Evolutionary conservation across 2,113 vertebrate species (phyloP).

Genomic region (Zootoca vivipara): DNA sequence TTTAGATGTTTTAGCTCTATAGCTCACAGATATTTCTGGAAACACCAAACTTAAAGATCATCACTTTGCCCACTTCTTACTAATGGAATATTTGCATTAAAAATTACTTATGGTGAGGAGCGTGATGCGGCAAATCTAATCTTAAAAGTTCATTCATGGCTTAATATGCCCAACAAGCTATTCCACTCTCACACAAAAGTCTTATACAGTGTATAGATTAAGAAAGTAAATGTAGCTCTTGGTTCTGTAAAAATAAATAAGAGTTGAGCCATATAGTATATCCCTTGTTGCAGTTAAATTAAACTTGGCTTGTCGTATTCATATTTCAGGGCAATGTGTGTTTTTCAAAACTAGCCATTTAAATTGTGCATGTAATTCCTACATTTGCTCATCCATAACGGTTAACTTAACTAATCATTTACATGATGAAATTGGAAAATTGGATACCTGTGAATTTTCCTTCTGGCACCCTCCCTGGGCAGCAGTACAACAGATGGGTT

Average conservation of each 20-base stretch:
- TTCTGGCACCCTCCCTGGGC: slow-evolving; percentile 30
- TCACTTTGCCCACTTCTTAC: slow-evolving; percentile 2
- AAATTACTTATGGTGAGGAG: slow-evolving; percentile 1
- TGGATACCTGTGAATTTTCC: slow-evolving; percentile 25
- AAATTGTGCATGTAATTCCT: neutral
- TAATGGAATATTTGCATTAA: slow-evolving; percentile 4
- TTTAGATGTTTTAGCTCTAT: slow-evolving; percentile 13
- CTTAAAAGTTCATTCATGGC: neutral
- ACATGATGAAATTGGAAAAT: slow-evolving; percentile 19
- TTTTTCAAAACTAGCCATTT: slow-evolving; percentile 34
- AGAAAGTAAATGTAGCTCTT: neutral
- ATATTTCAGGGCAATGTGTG: slow-evolving; percentile 21
- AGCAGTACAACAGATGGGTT: slow-evolving; percentile 33
- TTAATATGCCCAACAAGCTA: slow-evolving; percentile 16
- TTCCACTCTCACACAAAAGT: slow-evolving; percentile 7
- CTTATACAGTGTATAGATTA: slow-evolving; percentile 28
- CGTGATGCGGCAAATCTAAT: slow-evolving; percentile 15
- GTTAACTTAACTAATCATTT: neutral
- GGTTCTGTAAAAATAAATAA: slow-evolving; percentile 21
- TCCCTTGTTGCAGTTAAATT: slow-evolving; percentile 29
- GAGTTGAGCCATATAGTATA: slow-evolving; percentile 8
- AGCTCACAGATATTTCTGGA: slow-evolving; percentile 1
- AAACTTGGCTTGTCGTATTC: slow-evolving; percentile 26
- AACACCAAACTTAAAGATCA: slow-evolving; percentile 23
- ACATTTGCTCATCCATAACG: slow-evolving; percentile 24